Conservation (phyloP, 2,888 invertebrate species). For the Diaperis boleti region DNA sequence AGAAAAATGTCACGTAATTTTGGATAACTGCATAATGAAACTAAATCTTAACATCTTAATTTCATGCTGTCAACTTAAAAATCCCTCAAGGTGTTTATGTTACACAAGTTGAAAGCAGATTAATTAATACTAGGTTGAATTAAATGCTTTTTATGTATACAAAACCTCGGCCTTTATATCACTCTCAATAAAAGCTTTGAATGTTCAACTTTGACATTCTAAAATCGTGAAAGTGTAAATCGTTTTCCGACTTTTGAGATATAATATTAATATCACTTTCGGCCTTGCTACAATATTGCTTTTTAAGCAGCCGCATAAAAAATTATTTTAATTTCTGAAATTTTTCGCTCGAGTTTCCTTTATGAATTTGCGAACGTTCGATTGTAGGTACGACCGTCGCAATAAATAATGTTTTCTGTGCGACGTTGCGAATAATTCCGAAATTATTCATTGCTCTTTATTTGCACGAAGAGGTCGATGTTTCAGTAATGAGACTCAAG, state of each 20-base stretch:
- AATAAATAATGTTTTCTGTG: constrained; percentile 15
- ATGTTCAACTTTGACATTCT: neutral
- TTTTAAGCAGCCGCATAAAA: neutral
- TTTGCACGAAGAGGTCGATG: constrained; percentile 52
- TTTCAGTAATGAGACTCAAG: constrained; percentile 59
- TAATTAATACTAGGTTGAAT: neutral
- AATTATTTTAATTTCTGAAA: neutral
- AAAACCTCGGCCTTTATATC: neutral
- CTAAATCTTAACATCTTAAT: too few species aligned
- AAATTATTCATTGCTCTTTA: constrained; percentile 56
- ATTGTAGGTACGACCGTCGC: neutral
- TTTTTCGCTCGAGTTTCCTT: neutral
- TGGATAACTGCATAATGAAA: too few species aligned
- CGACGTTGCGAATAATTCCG: constrained; percentile 19
- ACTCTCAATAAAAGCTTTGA: neutral
- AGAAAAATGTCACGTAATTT: too few species aligned
- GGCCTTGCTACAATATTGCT: neutral
- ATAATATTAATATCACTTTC: neutral
- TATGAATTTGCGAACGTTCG: constrained; percentile 13
- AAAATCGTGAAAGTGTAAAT: neutral
- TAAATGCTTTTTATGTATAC: neutral
- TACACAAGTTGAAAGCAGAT: too few species aligned
- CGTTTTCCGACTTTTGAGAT: neutral
- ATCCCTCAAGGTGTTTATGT: too few species aligned
- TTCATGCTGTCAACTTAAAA: too few species aligned